These are phyloP conservation scores for Aricia agestis DNA, from an alignment of 1,140 invertebrate genomes.

Conservation along the genomic window DNA sequence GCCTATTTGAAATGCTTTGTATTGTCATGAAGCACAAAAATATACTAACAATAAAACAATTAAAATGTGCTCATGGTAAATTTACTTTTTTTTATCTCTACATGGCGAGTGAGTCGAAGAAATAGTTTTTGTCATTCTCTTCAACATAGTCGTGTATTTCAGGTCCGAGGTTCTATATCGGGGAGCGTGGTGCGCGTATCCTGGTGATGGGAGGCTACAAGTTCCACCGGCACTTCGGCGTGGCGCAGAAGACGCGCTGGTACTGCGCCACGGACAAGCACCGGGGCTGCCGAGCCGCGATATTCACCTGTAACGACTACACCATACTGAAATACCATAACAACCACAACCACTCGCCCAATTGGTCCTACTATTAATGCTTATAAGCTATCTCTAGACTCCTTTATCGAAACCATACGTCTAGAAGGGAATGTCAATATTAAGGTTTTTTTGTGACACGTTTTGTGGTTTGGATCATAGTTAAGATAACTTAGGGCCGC, in stretches of 20 bases:
- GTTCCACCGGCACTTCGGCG: constrained; percentile 17
- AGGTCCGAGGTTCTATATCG: constrained; percentile 11
- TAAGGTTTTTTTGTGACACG: too few species aligned
- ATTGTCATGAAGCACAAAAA: too few species aligned
- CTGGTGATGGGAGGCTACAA: constrained; percentile 22
- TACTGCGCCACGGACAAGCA: constrained; percentile 23
- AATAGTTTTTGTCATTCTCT: neutral
- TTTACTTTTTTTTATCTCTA: neutral
- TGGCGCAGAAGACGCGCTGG: constrained; percentile 28
- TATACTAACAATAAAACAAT: too few species aligned
- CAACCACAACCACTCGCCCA: constrained; percentile 29
- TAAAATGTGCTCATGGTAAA: too few species aligned
- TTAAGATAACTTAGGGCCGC: too few species aligned
- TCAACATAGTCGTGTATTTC: neutral
- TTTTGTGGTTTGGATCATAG: too few species aligned
- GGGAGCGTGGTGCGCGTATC: constrained; percentile 6
- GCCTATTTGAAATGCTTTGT: too few species aligned
- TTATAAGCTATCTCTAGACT: too few species aligned
- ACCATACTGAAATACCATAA: constrained; percentile 29
- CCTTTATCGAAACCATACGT: too few species aligned
- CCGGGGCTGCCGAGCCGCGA: constrained; percentile 23
- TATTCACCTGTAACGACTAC: constrained; percentile 23
- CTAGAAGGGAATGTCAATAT: too few species aligned
- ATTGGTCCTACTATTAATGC: neutral
- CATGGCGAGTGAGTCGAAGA: neutral